Percentiles rank a stretch among this genome's conserved stretches.
Evolutionary conservation across 2,888 invertebrate genomes (phyloP).

Genomic region (Habroteleia sp.): DNA sequence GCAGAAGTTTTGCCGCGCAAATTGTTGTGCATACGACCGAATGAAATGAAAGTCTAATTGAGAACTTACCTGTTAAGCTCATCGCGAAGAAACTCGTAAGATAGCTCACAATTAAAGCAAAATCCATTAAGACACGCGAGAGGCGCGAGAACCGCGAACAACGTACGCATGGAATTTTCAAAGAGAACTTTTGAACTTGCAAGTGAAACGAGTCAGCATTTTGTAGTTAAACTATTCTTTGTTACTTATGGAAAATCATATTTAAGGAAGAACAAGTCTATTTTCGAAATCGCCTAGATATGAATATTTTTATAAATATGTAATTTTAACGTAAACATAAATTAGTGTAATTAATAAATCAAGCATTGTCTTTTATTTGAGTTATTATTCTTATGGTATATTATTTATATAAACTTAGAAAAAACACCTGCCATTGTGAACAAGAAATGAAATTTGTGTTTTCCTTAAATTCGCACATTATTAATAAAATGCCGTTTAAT

Average conservation of each 20-base stretch:
- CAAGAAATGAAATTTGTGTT: too few relatives aligned
- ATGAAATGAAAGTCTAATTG: conserved; percentile 14
- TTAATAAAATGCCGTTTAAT: too few relatives aligned
- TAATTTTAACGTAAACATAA: too few relatives aligned
- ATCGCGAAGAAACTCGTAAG: conserved; percentile 71
- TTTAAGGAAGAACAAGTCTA: neutral
- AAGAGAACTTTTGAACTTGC: conserved; percentile 67
- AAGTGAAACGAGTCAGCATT: conserved; percentile 31
- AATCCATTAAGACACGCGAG: conserved; percentile 76
- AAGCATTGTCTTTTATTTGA: too few relatives aligned
- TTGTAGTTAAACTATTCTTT: conserved; percentile 57
- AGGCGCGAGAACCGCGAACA: conserved; percentile 66
- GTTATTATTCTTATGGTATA: too few relatives aligned
- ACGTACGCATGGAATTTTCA: conserved; percentile 67
- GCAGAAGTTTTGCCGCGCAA: conserved; percentile 19
- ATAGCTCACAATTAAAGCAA: conserved; percentile 79
- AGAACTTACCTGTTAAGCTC: conserved; percentile 52
- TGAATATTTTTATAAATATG: too few relatives aligned
- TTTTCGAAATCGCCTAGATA: too few relatives aligned
- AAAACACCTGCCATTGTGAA: too few relatives aligned
- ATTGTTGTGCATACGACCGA: conserved; percentile 5
- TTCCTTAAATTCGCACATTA: too few relatives aligned
- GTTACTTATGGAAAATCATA: conserved; percentile 37
- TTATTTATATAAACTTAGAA: too few relatives aligned
- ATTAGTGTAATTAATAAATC: too few relatives aligned